A percentile compares a stretch with the other conserved stretches of the same genome.
Conservation (phyloP, 2,888 invertebrate genomes). For the Chrysodeixis includens region DNA sequence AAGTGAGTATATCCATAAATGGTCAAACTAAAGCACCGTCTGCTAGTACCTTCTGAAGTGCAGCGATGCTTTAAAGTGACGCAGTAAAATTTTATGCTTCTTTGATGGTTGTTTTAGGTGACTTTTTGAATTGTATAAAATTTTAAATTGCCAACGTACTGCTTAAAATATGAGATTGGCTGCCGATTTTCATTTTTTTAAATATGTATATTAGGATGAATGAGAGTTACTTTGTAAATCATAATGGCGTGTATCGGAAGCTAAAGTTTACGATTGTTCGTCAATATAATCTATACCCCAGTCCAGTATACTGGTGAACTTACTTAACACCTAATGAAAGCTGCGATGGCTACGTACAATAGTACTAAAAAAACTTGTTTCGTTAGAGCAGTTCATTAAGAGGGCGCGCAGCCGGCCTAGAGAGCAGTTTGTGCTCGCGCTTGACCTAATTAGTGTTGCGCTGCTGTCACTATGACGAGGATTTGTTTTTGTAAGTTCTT, state of each 20-base stretch:
- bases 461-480: slow-evolving; percentile 74
- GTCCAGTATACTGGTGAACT: slow-evolving; percentile 21
- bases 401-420: slow-evolving; percentile 72
- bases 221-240: background rate
- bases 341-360: slow-evolving; percentile 59
- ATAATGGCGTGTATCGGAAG: background rate
- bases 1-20: slow-evolving; percentile 4
- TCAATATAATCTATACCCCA: slow-evolving; percentile 24
- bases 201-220: background rate
- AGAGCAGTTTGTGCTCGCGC: slow-evolving; percentile 79
- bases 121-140: background rate
- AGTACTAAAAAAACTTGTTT: slow-evolving; percentile 80
- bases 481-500: slow-evolving; percentile 74
- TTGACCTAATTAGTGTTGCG: slow-evolving; percentile 82
- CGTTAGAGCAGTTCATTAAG: slow-evolving; percentile 83
- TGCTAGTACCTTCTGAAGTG: background rate
- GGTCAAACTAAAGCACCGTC: slow-evolving; percentile 1
- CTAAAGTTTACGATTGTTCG: background rate
- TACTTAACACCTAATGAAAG: slow-evolving; percentile 44
- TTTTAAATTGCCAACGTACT: background rate
- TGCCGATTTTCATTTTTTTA: background rate
- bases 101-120: slow-evolving; percentile 2
- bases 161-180: background rate
- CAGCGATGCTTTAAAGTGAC: slow-evolving; percentile 4
- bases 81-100: background rate